phyloP scores from a whole-genome alignment of 2,113 vertebrate species.

The Seriola quinqueradiata region DNA sequence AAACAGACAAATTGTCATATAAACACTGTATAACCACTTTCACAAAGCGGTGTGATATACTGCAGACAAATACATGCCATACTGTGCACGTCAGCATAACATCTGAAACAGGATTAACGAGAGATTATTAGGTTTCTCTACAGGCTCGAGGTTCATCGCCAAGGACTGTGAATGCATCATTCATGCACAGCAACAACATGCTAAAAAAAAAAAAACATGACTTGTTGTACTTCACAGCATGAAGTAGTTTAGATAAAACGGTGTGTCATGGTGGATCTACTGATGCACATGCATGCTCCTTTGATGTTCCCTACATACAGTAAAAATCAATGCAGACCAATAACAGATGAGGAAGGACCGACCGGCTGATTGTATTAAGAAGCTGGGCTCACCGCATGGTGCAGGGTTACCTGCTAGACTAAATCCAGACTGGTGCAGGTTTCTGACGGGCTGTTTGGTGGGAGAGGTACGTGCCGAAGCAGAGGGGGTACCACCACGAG shows the following conservation, averaged over 20 bases:
- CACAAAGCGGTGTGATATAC: background rate
- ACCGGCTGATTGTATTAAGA: constrained; percentile 31
- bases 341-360: background rate
- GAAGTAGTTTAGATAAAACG: background rate
- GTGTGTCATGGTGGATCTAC: background rate
- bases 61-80: background rate
- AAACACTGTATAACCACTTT: constrained; percentile 7
- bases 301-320: constrained; percentile 4
- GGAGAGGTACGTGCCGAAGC: constrained; percentile 94
- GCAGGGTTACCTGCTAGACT: constrained; percentile 91
- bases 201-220: constrained; percentile 23
- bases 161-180: constrained; percentile 6
- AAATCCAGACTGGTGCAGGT: constrained; percentile 98
- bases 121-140: constrained; percentile 21
- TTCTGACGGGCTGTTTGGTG: constrained; percentile 93
- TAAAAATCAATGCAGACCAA: constrained; percentile 16
- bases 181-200: constrained; percentile 10
- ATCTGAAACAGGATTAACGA: constrained; percentile 5
- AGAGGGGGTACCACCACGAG: constrained; percentile 92
- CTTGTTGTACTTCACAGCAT: constrained; percentile 4
- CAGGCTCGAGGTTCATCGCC: background rate
- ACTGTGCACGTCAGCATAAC: constrained; percentile 11
- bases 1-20: constrained; percentile 47
- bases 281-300: constrained; percentile 11
- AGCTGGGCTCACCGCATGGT: constrained; percentile 62